Base-by-base conservation (phyloP, 2,888 invertebrate genomes). In the Pemphredon lugubris region DNA sequence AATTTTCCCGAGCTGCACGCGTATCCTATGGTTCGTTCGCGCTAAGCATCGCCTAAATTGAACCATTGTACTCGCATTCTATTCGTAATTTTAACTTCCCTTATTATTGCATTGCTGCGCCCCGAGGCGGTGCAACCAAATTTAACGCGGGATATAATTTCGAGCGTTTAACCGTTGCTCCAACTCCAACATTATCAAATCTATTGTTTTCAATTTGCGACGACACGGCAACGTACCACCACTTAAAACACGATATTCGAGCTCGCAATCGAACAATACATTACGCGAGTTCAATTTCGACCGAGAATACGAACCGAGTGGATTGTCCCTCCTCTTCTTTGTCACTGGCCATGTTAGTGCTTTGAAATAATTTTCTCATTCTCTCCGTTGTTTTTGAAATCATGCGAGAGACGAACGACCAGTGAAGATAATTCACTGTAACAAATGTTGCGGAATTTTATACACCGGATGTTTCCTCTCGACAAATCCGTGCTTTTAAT, bases 361-460 rank as follows among this genome's bases (percentile, higher is more conserved):
- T 1, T 2, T 57, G 0, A 11, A 47, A 44, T 4, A 70, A 14
- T 9, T 68, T 14, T 42, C 44, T 44, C 61, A 72, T 72, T 37
- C 53, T 48, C 1, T 7, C 37, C 0, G 61, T 61, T 1, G 67
- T 63, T n/a, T 45, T 11, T n/a, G 2, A 20, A 23, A 68, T 45
- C 5, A n/a, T 13, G 20, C 0, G 26, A 7, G 34, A 60, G 9
- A 73, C 11, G 23, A 73, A 69, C 0, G 47, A 34, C 73, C 73
- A 73, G 13, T 73, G 73, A 40, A 73, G 32, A 16, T 69, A 73
- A 20, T 64, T 73, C 7, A 60, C 73, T 73, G 40, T 7, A 40
- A 53, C 11, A 39, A 53, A 21, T 21, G 21, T 21, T 40, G 2
- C 3, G 44, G 3, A 21, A 40, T 0, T 1, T 40, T 2, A 18